A percentile compares a stretch with the other conserved stretches of the same genome.
Conservation (phyloP, 2,888 invertebrate genomes). For the Mythimna albipuncta region DNA sequence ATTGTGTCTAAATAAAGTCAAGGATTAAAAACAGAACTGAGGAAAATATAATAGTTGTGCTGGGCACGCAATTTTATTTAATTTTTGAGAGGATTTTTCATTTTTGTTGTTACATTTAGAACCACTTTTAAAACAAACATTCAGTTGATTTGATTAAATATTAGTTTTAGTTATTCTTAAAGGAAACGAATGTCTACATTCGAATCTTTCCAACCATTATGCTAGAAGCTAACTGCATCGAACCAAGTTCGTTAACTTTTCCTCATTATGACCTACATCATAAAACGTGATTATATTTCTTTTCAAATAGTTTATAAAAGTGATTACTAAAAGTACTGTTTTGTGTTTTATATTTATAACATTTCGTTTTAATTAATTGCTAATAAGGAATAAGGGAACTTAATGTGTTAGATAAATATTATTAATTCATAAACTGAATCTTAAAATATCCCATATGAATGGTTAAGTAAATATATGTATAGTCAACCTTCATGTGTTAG, state of each 20-base stretch:
- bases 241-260: constrained; percentile 19
- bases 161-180: background rate
- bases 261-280: constrained; percentile 16
- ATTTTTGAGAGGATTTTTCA: constrained; percentile 12
- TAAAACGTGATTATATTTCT: constrained; percentile 22
- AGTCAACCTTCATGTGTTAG: constrained; percentile 74
- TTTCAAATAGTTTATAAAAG: constrained; percentile 5
- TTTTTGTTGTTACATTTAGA: constrained; percentile 18
- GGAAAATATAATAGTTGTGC: constrained; percentile 22
- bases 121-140: constrained; percentile 26
- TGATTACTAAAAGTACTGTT: constrained; percentile 26
- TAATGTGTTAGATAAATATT: constrained; percentile 54
- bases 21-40: constrained; percentile 31
- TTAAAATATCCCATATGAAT: constrained; percentile 44
- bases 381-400: constrained; percentile 30
- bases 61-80: constrained; percentile 11
- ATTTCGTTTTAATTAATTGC: constrained; percentile 2
- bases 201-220: constrained; percentile 4
- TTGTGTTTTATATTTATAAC: constrained; percentile 17
- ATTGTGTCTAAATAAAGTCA: constrained; percentile 18
- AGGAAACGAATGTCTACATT: constrained; percentile 17
- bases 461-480: constrained; percentile 54
- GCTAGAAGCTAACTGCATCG: constrained; percentile 2
- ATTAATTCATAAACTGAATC: constrained; percentile 48
- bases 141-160: constrained; percentile 3